Percentiles rank a stretch among this genome's conserved stretches.
Conservation (phyloP, 2,113 vertebrate genomes). For the Naja naja region DNA sequence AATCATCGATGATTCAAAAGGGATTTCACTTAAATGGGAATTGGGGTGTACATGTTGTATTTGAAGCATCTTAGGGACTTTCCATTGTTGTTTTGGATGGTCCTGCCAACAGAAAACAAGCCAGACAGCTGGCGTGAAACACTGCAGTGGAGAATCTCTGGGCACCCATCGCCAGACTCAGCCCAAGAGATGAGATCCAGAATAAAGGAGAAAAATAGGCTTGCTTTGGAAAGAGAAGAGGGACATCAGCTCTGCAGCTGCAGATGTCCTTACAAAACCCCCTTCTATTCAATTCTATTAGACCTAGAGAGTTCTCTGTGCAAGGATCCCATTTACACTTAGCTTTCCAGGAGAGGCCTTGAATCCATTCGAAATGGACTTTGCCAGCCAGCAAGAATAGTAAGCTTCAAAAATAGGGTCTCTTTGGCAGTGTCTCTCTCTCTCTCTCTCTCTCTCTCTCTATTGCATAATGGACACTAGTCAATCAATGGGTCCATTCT, state of each 20-base stretch:
- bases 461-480: neutral
- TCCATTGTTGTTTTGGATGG: neutral
- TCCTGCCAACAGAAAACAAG: neutral
- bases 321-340: neutral
- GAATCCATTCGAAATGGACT: neutral
- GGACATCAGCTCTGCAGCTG: neutral
- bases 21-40: neutral
- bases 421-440: neutral
- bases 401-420: neutral
- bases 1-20: neutral
- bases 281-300: neutral
- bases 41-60: neutral
- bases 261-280: neutral
- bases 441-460: too few relatives aligned
- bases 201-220: neutral
- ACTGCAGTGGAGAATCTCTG: neutral
- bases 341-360: neutral
- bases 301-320: neutral
- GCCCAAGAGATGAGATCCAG: neutral
- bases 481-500: slow-evolving; percentile 61
- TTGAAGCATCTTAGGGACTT: neutral
- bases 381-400: neutral
- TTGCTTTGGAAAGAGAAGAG: neutral
- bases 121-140: neutral
- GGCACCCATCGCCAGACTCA: neutral